Percentiles rank a stretch among this genome's conserved stretches.
Evolutionary conservation across 2,797 vertebrate genomes (phyloP).

Genomic region (Danio choprae): DNA sequence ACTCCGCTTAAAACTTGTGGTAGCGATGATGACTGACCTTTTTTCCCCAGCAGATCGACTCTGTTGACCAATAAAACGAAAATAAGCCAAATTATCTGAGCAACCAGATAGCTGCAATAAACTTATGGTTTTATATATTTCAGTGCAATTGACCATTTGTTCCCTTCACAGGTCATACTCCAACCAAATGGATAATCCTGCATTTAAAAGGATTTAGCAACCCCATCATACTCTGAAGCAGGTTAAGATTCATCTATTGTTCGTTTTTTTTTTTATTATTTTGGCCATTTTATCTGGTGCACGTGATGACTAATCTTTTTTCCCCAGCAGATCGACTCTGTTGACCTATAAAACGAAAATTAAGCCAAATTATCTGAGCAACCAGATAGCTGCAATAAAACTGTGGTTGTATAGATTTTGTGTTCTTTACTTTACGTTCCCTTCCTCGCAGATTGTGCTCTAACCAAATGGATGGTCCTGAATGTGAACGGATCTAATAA

Average conservation of each 20-base stretch:
- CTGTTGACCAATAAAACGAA: slow-evolving; percentile 48
- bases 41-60: slow-evolving; percentile 65
- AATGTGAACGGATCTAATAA: fast-evolving
- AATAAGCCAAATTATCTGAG: slow-evolving; percentile 58
- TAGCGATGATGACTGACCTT: slow-evolving; percentile 57
- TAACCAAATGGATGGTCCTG: background rate
- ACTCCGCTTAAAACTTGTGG: background rate
- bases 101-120: background rate
- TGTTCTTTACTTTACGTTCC: background rate
- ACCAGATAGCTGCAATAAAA: background rate
- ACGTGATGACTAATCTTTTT: slow-evolving; percentile 60
- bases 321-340: slow-evolving; percentile 65
- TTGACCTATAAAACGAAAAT: slow-evolving; percentile 36
- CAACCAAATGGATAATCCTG: background rate
- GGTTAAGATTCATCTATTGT: background rate
- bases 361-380: slow-evolving; percentile 60
- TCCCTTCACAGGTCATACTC: background rate
- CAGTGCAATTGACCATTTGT: background rate
- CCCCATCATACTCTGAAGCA: fast-evolving
- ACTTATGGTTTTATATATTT: no score
- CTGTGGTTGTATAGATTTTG: no score
- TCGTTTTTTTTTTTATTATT: background rate
- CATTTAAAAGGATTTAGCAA: fast-evolving
- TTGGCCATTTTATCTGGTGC: background rate
- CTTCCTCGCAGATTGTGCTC: background rate